These are phyloP conservation scores for Ommatoiulus sabulosus DNA, from an alignment of 2,888 invertebrate genomes.

Conservation along the genomic window DNA sequence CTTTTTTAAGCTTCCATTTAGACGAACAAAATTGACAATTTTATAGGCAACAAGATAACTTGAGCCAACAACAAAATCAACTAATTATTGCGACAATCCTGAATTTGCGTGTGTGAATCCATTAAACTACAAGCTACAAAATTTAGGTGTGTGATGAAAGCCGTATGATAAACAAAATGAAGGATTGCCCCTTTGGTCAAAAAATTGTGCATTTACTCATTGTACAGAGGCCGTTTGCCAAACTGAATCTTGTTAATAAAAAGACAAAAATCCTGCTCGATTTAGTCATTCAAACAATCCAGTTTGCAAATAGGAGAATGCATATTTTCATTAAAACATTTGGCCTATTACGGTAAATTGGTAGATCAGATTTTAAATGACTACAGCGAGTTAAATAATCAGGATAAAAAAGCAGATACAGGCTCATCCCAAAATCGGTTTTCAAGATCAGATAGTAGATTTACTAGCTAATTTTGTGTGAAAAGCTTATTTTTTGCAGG, in stretches of 20 bases:
- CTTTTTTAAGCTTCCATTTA: not conserved
- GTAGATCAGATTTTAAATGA: slow-evolving; percentile 3
- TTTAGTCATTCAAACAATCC: not conserved
- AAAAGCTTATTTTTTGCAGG: slow-evolving; percentile 12
- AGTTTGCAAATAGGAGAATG: not conserved
- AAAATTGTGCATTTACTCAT: not conserved
- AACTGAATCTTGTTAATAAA: not conserved
- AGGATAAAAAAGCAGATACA: not conserved
- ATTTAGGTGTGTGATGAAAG: not conserved
- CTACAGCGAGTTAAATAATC: slow-evolving; percentile 1
- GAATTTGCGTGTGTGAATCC: not conserved
- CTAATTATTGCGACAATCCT: not conserved
- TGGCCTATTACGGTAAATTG: not conserved
- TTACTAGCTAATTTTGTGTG: slow-evolving; percentile 10
- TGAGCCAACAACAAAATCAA: not conserved
- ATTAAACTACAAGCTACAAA: not conserved
- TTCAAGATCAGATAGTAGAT: not conserved
- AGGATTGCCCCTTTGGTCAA: not conserved
- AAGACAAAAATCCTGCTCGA: not conserved
- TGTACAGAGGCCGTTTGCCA: not conserved
- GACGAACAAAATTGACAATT: not conserved
- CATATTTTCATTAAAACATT: not conserved
- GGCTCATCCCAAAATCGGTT: not conserved
- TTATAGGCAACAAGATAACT: not conserved
- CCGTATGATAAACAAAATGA: not conserved